A percentile compares a stretch with the other conserved stretches of the same genome.
These are phyloP conservation scores for Anthrax anthrax DNA, from an alignment of 2,888 invertebrate genomes.

Conservation along the genomic window DNA sequence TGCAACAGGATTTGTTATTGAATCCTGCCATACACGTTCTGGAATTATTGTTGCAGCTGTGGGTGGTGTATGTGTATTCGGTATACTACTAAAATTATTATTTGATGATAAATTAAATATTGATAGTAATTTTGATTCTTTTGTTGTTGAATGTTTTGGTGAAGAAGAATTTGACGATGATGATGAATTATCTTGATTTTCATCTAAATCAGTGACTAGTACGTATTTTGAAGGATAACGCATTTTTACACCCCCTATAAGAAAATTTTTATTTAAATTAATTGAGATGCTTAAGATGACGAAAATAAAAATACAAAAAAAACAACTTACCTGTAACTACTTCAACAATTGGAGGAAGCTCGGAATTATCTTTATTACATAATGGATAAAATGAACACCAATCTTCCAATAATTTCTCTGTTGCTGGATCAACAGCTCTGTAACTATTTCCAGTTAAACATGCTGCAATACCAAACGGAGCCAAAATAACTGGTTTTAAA, in stretches of 20 bases:
- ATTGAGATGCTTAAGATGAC: too few species aligned
- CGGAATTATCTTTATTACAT: slow-evolving; percentile 42
- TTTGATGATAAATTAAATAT: slow-evolving; percentile 25
- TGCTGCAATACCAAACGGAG: slow-evolving; percentile 89
- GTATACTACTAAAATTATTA: slow-evolving; percentile 30
- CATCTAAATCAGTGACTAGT: slow-evolving; percentile 77
- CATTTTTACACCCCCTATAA: slow-evolving; percentile 76
- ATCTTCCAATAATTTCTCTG: slow-evolving; percentile 71
- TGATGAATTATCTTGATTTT: slow-evolving; percentile 18
- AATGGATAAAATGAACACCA: slow-evolving; percentile 94
- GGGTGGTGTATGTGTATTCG: slow-evolving; percentile 35
- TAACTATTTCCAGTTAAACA: slow-evolving; percentile 66
- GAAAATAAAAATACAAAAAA: too few species aligned
- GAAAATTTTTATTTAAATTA: neutral
- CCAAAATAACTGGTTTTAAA: slow-evolving; percentile 65
- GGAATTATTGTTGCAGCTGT: slow-evolving; percentile 46
- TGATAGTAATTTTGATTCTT: slow-evolving; percentile 1
- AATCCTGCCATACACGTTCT: slow-evolving; percentile 63
- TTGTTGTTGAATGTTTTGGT: slow-evolving; percentile 20
- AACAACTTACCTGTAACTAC: slow-evolving; percentile 33
- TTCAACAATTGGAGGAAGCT: slow-evolving; percentile 41
- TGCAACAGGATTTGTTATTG: slow-evolving; percentile 38
- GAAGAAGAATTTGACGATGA: slow-evolving; percentile 12
- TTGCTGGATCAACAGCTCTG: slow-evolving; percentile 47
- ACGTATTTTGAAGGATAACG: slow-evolving; percentile 92